Evolutionary conservation across 2,888 invertebrate species (phyloP), one percentile per base, ranked within the genome.

Genomic region (Eupithecia inturbata): DNA sequence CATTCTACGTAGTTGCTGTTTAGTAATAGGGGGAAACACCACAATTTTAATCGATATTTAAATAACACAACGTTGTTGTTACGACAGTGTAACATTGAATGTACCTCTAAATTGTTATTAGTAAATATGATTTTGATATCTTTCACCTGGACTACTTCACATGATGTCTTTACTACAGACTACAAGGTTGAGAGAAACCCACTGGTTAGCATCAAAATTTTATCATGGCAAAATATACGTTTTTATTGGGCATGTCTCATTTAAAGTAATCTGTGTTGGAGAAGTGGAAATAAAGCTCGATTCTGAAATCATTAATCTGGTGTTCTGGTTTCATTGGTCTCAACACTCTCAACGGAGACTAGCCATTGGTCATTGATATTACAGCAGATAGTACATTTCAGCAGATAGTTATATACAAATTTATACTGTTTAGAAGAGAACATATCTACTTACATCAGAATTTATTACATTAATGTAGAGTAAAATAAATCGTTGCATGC

Each of bases 401-500:
- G n/a, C n/a, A n/a, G n/a, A n/a, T n/a, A n/a, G n/a, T n/a, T n/a
- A n/a, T n/a, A n/a, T n/a, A n/a, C n/a, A n/a, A n/a, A n/a, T n/a
- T n/a, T n/a, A n/a, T n/a, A n/a, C n/a, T 57, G 14, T 22, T 26
- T 26, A 5, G 4, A 12, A 53, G 22, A 22, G 12, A 57, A 22
- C 0, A 5, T 0, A 26, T 22, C 7, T 53, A n/a, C n/a, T n/a
- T n/a, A 22, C 10, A 53, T 53, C 22, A 1, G 12, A 22, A 12
- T 53, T 53, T 53, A 22, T 53, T 22, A 53, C 0, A 12, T 22
- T 22, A n/a, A 49, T 49, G 22, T 22, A 53, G 22, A 22, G 10
- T 22, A 53, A 22, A 67, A 71, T 36, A 60, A 60, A 67, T 67
- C 16, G 62, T 31, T 64, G 71, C 68, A 76, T 33, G n/a, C 49